Conservation (phyloP, 2,113 vertebrate genomes). For the Gracilinanus agilis region DNA sequence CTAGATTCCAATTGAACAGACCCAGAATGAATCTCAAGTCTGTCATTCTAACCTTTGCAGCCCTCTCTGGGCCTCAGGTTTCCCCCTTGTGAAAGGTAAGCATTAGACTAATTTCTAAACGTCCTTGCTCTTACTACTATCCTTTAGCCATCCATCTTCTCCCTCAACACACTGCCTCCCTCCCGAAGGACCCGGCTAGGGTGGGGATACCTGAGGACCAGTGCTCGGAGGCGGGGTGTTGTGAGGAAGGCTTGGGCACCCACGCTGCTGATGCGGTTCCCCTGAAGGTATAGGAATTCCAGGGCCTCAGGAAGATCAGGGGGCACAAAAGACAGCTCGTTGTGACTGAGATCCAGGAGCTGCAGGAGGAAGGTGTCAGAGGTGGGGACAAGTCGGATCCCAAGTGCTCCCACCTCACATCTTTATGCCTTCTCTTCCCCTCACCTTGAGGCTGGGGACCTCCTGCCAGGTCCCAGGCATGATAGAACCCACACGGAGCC, state of each 20-base stretch:
- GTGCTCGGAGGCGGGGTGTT: conserved; percentile 65
- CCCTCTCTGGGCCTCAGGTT: not conserved
- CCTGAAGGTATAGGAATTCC: conserved; percentile 79
- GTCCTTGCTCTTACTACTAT: not conserved
- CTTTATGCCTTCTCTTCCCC: not conserved
- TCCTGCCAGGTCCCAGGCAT: conserved; percentile 79
- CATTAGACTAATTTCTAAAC: not conserved
- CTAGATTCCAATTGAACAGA: not conserved
- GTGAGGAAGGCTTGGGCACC: conserved; percentile 76
- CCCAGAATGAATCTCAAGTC: not conserved
- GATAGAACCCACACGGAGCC: conserved; percentile 71
- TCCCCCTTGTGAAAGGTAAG: not conserved
- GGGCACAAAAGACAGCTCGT: conserved; percentile 80
- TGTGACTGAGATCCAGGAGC: conserved; percentile 82
- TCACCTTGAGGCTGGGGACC: conserved; percentile 79
- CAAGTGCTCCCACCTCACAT: not conserved
- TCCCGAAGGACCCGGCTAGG: rapidly evolving
- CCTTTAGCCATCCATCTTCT: not conserved
- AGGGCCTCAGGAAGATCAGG: conserved; percentile 79
- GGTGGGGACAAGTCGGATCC: not conserved
- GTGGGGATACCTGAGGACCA: conserved; percentile 77
- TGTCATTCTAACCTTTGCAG: too few relatives aligned
- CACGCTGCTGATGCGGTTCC: conserved; percentile 77
- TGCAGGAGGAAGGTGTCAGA: conserved; percentile 32
- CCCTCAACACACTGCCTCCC: not conserved